Conservation (phyloP, 2,113 vertebrate species). For the Holacanthus passer region DNA sequence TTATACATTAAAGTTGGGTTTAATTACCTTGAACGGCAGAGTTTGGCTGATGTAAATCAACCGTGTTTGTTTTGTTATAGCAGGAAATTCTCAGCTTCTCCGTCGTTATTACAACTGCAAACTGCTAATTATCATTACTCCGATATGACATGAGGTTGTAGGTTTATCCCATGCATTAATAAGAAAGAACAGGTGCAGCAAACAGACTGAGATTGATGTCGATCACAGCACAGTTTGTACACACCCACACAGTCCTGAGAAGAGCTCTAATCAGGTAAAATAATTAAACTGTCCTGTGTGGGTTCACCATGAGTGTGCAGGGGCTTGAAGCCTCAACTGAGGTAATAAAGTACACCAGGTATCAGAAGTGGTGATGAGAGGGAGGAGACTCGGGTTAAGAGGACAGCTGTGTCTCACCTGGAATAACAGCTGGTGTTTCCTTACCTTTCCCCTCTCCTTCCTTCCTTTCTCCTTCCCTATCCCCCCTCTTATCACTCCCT, state of each 20-base stretch:
- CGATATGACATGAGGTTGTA: not conserved
- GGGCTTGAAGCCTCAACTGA: constrained; percentile 11
- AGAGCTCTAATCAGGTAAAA: constrained; percentile 25
- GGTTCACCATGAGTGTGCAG: not conserved
- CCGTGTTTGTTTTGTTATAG: not conserved
- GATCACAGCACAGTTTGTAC: not conserved
- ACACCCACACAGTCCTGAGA: constrained; percentile 8
- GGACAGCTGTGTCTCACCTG: constrained; percentile 55
- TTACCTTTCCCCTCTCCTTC: constrained; percentile 10
- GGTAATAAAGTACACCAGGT: not conserved
- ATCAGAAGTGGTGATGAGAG: constrained; percentile 16
- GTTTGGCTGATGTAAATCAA: not conserved
- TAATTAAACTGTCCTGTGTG: constrained; percentile 25
- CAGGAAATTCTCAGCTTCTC: no score
- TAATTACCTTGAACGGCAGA: not conserved
- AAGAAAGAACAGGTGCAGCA: not conserved
- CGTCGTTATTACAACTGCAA: not conserved
- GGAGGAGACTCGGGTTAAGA: constrained; percentile 35
- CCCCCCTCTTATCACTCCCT: not conserved
- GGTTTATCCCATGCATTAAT: no score
- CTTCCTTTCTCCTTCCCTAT: not conserved
- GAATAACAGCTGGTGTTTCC: constrained; percentile 64
- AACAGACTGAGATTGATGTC: not conserved
- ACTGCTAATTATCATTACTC: not conserved
- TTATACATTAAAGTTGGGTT: not conserved